Conservation (phyloP, 2,113 vertebrate genomes). For the Oophaga pumilio region DNA sequence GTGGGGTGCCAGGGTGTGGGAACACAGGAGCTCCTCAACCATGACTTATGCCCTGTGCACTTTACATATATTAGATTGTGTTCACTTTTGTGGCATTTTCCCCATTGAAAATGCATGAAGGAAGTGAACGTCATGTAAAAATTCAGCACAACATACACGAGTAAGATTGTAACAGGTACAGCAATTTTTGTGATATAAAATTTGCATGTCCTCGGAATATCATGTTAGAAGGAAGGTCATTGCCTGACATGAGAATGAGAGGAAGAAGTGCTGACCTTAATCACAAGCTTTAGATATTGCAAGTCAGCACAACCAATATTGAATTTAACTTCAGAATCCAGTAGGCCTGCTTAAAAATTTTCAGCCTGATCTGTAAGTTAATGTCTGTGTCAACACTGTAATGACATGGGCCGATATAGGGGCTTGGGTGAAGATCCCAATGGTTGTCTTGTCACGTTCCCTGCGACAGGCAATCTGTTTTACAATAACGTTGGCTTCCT, state of each 20-base stretch:
- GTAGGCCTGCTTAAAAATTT: conserved; percentile 60
- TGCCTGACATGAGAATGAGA: conserved; percentile 66
- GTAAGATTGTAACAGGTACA: conserved; percentile 45
- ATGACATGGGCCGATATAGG: conserved; percentile 58
- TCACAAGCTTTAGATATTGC: conserved; percentile 65
- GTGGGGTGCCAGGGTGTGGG: too few species aligned
- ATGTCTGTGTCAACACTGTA: conserved; percentile 61
- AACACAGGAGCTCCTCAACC: too few species aligned
- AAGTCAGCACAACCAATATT: conserved; percentile 70
- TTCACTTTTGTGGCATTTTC: neutral
- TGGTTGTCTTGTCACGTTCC: neutral
- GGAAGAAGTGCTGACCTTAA: conserved; percentile 67
- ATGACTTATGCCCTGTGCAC: too few species aligned
- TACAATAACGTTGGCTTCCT: neutral
- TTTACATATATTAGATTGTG: too few species aligned
- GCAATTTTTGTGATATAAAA: conserved; percentile 61
- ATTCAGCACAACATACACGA: neutral
- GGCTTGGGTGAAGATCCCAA: conserved; percentile 23
- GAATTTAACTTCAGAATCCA: conserved; percentile 67
- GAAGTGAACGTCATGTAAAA: neutral
- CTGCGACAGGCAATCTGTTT: neutral
- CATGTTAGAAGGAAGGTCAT: conserved; percentile 69
- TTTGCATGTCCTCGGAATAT: conserved; percentile 63
- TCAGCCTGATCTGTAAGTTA: conserved; percentile 60
- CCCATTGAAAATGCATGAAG: neutral